phyloP scores from a whole-genome alignment of 2,113 vertebrate genomes.

The Sylvicapra grimmia region DNA sequence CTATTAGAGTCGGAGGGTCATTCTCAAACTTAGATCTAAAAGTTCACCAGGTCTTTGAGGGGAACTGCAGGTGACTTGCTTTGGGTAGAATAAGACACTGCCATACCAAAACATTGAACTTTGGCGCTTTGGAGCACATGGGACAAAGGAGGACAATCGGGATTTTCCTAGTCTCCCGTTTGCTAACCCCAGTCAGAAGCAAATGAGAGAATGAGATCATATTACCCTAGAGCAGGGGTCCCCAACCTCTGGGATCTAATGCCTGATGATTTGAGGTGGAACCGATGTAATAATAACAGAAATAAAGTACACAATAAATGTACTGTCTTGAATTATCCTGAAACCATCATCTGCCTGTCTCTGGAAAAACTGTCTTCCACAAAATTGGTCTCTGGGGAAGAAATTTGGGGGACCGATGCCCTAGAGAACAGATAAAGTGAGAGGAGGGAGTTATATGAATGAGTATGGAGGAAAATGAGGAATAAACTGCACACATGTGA shows the following conservation, averaged over 20 bases:
- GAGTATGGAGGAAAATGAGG: not conserved
- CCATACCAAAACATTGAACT: not conserved
- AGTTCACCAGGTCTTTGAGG: not conserved
- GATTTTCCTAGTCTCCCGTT: not conserved
- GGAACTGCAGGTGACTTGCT: not conserved
- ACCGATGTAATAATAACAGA: not conserved
- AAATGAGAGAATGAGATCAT: not conserved
- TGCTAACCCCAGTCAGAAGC: not conserved
- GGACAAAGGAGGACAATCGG: not conserved
- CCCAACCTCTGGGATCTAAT: not conserved
- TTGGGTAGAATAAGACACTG: rapidly evolving
- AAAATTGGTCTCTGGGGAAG: not conserved
- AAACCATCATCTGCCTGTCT: not conserved
- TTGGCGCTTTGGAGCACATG: not conserved
- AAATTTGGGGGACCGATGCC: not conserved
- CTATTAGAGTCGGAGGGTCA: not conserved
- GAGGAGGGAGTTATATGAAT: too few species aligned
- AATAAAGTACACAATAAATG: not conserved
- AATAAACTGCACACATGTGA: not conserved
- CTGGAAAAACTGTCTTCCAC: not conserved
- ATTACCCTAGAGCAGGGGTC: not conserved
- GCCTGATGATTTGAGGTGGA: not conserved
- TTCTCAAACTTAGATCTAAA: not conserved
- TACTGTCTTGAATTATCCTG: not conserved
- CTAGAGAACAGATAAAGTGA: not conserved